Conservation (phyloP, 2,113 vertebrate genomes). For the Rhizomys pruinosus region DNA sequence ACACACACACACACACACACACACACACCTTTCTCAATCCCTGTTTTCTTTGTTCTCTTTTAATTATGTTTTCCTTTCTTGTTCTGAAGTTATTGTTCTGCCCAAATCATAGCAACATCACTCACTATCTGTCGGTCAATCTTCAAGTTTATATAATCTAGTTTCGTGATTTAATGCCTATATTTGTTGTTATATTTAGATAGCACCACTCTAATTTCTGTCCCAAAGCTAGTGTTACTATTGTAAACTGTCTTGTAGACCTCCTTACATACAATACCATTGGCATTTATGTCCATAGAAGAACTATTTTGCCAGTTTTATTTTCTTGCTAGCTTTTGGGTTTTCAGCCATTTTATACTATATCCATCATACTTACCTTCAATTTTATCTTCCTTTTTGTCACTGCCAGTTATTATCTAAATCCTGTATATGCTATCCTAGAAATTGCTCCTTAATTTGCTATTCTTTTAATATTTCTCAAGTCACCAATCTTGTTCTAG, state of each 20-base stretch:
- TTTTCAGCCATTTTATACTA: neutral
- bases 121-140: neutral
- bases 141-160: neutral
- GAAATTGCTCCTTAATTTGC: neutral
- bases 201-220: neutral
- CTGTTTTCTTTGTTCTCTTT: neutral
- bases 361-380: conserved; percentile 1
- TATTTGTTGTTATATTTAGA: neutral
- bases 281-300: neutral
- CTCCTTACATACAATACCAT: neutral
- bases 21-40: neutral
- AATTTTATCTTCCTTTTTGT: conserved; percentile 44
- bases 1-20: no score
- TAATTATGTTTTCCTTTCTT: neutral
- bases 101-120: neutral
- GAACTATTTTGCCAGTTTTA: neutral
- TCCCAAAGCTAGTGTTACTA: neutral
- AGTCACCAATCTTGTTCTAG: conserved; percentile 33
- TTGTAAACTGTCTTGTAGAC: neutral
- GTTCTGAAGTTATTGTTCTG: neutral
- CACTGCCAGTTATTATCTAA: conserved; percentile 6
- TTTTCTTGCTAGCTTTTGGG: neutral
- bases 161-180: neutral
- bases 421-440: neutral
- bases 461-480: conserved; percentile 24